These are phyloP conservation scores for Daphoenositta chrysoptera DNA, from an alignment of 2,113 vertebrate species.

Conservation along the genomic window DNA sequence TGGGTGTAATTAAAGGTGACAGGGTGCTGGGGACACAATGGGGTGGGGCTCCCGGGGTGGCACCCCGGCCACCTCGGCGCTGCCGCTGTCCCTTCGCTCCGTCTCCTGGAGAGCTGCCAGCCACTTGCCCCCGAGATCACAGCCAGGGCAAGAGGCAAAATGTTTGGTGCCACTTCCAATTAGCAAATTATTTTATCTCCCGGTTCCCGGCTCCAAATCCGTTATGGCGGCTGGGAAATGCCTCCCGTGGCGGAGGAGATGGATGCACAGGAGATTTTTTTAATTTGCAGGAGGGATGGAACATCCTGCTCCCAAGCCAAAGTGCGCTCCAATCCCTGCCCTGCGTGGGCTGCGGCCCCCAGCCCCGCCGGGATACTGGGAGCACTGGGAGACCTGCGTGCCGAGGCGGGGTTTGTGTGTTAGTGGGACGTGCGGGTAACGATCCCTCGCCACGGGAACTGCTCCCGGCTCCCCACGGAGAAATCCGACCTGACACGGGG, in stretches of 20 bases:
- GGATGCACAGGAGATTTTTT: conserved; percentile 57
- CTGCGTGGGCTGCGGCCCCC: background rate
- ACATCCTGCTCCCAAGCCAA: background rate
- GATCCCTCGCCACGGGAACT: background rate
- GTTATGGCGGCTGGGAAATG: conserved; percentile 35
- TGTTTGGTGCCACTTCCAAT: conserved; percentile 72
- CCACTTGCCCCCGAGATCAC: conserved; percentile 46
- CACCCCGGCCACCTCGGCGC: background rate
- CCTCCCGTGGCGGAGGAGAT: conserved; percentile 30
- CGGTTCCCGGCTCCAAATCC: conserved; percentile 7
- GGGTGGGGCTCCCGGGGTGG: background rate
- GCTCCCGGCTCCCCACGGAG: background rate
- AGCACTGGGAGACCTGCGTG: background rate
- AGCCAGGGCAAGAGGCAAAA: conserved; percentile 69
- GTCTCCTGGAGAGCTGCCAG: conserved; percentile 31
- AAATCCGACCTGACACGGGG: background rate
- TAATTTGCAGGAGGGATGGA: conserved; percentile 21
- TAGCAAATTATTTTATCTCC: conserved; percentile 70
- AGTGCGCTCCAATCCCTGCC: background rate
- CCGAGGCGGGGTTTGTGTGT: background rate
- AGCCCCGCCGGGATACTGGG: background rate
- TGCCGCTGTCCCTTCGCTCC: background rate
- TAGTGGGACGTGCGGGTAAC: background rate
- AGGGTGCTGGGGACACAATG: background rate
- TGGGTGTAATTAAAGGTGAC: conserved; percentile 25